Base-by-base conservation (phyloP, 2,888 invertebrate genomes). In the Scaeva pyrastri region DNA sequence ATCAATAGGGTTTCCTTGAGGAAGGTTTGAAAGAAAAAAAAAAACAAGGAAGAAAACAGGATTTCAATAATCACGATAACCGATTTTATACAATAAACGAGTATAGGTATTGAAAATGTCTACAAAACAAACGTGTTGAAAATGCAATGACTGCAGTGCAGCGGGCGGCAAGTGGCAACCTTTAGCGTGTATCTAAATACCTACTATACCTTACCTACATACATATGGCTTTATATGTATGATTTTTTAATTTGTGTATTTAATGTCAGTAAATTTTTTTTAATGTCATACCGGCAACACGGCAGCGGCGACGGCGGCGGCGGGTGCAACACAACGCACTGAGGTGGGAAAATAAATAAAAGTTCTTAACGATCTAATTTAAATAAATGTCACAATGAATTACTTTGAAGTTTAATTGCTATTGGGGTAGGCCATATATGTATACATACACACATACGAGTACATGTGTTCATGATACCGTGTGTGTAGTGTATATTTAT, bases 341-440 rank as follows among this genome's bases (percentile, higher is more conserved):
- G 50, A 76, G 71, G 77, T 62, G 85, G 62, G 70, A 68, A 64
- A 68, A 50, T 74, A 64, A 74, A 73, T 64, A 78, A 68, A 68
- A 68, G 23, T 68, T 74, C 64, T 74, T 74, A 60, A 74, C 78
- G 78, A 78, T 78, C 70, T 74, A 81, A 77, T 81, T 86, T 81
- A 70, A 81, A 81, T 81, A 81, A 81, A 71, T 86, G 86, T 86
- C 86, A 70, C 77, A 86, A 82, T 74, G 77, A 77, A 82, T 86
- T 70, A 76, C 55, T 41, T 43, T 71, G 12, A 19, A 16, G 50
- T 68, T 66, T 45, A 68, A 68, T 68, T 68, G 52, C 36, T 66
- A 19, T 48, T 66, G 64, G 31, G 64, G 68, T 14, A 36, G 21
- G 52, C n/a, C n/a, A n/a, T 19, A 31, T 31, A 2, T 31, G 31